Evolutionary conservation across 1,140 invertebrate genomes (phyloP), one percentile per base, ranked within the genome.

Genomic region (Hyphantria cunea): DNA sequence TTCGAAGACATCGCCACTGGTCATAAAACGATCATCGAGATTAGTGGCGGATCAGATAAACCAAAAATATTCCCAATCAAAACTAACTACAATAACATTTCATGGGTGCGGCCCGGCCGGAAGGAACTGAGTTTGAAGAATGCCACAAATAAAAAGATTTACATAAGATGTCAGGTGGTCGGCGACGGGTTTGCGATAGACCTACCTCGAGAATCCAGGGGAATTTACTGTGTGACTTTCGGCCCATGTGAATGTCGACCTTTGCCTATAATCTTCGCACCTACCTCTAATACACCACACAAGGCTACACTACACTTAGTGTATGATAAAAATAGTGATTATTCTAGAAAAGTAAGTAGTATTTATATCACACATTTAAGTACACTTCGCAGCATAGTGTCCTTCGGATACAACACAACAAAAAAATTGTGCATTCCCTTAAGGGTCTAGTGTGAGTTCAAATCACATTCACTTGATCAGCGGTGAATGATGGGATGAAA

Each of bases 121-220:
- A 90, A 86, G 47, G 82, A 89, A 48, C 58, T 90, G 3, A 87
- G 78, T 52, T 55, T 90, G 39, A 86, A 86, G 49, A 90, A 90
- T 41, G 65, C 68, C 6, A 71, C 72, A 0, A 67, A 89, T 50
- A 84, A 78, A 45, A 86, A 82, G 60, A 59, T 88, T 11, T 77
- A 85, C 12, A 69, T 89, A n/a, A 66, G 79, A 10, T 88, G 83
- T 54, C 78, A 85, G 32, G 78, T 90, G 33, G 11, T 85, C 0
- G 87, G 87, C 0, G 84, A 86, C 11, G 84, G 83, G 0, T 90
- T 86, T 41, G 65, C 72, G 0, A 76, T 90, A 44, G 84, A 87
- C 39, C 45, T 82, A 14, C 78, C 83, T 0, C 64, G 69, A 6
- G 84, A 85, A 31, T 60, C 74, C 0, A 68, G 79, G 13, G 82